Percentiles rank a stretch among this genome's conserved stretches.
Evolutionary conservation across 35 echinoderm and acorn worm genomes (phyloP).

Genomic region (Strongylocentrotus purpuratus): DNA sequence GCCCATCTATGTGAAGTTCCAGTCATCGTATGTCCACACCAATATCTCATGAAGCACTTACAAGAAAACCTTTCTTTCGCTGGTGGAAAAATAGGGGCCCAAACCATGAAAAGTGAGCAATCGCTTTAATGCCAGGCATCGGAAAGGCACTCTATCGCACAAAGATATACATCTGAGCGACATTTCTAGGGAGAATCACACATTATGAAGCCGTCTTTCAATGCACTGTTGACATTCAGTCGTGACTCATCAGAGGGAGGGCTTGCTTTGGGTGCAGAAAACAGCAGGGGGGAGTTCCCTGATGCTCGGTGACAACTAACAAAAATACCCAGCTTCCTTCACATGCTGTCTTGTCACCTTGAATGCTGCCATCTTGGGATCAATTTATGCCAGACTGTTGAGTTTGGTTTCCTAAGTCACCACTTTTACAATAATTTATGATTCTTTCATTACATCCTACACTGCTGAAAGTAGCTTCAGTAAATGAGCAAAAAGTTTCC

Average conservation of each 20-base stretch:
- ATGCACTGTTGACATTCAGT: not conserved
- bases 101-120: not conserved
- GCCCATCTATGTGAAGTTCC: not conserved
- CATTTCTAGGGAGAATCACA: not conserved
- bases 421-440: too few species aligned
- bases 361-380: not conserved
- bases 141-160: not conserved
- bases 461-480: not conserved
- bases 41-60: not conserved
- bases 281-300: not conserved
- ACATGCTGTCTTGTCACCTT: not conserved
- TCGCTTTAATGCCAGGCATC: not conserved
- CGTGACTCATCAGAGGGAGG: not conserved
- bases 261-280: not conserved
- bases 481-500: too few species aligned
- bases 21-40: not conserved
- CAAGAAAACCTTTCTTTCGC: not conserved
- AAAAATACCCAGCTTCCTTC: not conserved
- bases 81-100: not conserved
- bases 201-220: constrained; percentile 2
- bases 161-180: not conserved
- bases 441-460: not conserved
- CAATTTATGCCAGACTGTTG: not conserved
- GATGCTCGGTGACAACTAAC: not conserved
- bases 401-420: too few species aligned